Conservation (phyloP, 2,888 invertebrate species). For the Torymus auratus region DNA sequence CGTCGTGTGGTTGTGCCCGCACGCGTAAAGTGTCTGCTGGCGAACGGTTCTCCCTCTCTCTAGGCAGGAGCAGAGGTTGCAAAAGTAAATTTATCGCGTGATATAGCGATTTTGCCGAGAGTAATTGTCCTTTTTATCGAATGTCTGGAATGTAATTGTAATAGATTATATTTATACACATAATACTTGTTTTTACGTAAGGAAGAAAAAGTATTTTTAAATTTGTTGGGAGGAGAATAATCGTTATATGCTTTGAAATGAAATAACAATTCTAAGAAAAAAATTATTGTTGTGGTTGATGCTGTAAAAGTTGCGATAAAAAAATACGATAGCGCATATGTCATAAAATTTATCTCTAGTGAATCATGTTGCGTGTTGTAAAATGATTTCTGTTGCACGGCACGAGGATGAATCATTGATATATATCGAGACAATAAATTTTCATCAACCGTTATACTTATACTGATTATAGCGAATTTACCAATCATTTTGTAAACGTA, state of each 20-base stretch:
- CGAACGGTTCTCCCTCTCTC: background rate
- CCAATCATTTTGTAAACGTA: too few relatives aligned
- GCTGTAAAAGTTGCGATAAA: constrained; percentile 10
- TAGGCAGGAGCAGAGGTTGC: background rate
- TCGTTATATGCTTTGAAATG: too few relatives aligned
- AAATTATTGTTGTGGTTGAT: constrained; percentile 12
- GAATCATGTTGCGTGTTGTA: constrained; percentile 41
- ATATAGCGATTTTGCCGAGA: too few relatives aligned
- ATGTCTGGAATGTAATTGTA: background rate
- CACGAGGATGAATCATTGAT: background rate
- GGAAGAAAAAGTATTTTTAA: too few relatives aligned
- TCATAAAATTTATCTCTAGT: constrained; percentile 43
- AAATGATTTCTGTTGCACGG: constrained; percentile 24
- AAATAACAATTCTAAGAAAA: background rate
- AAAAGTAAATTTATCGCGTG: background rate
- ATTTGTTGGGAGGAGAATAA: too few relatives aligned
- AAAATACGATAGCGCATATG: constrained; percentile 25
- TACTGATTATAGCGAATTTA: too few relatives aligned
- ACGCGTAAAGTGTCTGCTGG: background rate
- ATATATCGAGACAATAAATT: constrained; percentile 4
- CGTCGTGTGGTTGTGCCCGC: background rate
- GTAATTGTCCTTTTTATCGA: too few relatives aligned
- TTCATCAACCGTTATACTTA: background rate
- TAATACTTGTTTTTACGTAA: background rate
- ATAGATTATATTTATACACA: background rate